Percentiles rank a stretch among this genome's conserved stretches.
Conservation (phyloP, 1,140 invertebrate genomes). For the Mactra quadrangularis region DNA sequence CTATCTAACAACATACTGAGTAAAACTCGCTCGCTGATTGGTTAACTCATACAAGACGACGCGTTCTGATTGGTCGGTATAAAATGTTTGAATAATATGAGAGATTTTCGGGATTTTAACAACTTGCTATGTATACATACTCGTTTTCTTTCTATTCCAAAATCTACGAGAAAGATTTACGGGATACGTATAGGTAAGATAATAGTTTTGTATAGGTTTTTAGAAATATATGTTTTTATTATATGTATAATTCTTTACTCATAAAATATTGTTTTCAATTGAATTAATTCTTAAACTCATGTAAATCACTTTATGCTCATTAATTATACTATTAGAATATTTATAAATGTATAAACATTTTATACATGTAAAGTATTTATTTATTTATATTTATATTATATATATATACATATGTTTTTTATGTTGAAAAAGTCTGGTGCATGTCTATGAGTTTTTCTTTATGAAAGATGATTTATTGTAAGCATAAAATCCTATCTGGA, state of each 20-base stretch:
- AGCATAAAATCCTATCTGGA: no score
- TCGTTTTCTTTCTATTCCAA: slow-evolving; percentile 20
- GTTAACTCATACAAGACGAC: not conserved
- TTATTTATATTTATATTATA: no score
- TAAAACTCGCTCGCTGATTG: slow-evolving; percentile 7
- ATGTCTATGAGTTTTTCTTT: no score
- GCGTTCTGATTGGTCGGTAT: slow-evolving; percentile 35
- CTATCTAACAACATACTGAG: not conserved
- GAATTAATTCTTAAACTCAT: slow-evolving; percentile 23
- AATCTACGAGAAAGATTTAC: slow-evolving; percentile 54
- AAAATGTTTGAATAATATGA: slow-evolving; percentile 44
- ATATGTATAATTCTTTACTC: slow-evolving; percentile 51
- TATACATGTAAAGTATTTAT: no score
- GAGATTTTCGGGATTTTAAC: slow-evolving; percentile 14
- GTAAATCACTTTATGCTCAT: slow-evolving; percentile 18
- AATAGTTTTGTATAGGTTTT: slow-evolving; percentile 59
- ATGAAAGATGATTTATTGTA: no score
- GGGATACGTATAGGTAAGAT: slow-evolving; percentile 51
- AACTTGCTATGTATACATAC: slow-evolving; percentile 7
- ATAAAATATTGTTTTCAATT: slow-evolving; percentile 46
- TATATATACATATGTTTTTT: no score
- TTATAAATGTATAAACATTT: no score
- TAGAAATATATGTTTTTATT: slow-evolving; percentile 54
- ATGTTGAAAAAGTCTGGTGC: no score
- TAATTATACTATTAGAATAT: slow-evolving; percentile 25